These are phyloP conservation scores for Aricia agestis DNA, from an alignment of 1,140 invertebrate genomes.

Conservation along the genomic window DNA sequence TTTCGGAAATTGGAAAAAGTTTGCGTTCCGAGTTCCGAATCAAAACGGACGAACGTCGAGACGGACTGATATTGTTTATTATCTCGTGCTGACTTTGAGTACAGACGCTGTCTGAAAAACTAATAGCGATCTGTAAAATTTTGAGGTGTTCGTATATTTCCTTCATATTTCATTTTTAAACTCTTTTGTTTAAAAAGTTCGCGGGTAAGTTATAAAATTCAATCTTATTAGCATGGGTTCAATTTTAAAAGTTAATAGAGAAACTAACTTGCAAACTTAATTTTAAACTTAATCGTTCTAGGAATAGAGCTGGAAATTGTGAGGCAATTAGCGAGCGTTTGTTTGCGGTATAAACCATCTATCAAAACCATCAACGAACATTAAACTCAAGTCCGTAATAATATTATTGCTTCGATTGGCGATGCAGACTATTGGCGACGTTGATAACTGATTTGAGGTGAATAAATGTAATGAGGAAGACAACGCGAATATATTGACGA, in stretches of 20 bases:
- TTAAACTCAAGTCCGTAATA: neutral
- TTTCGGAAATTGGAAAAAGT: too few relatives aligned
- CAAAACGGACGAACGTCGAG: too few relatives aligned
- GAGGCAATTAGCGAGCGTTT: neutral
- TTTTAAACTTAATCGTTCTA: neutral
- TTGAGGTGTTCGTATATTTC: too few relatives aligned
- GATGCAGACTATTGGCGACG: neutral
- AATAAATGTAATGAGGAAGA: neutral
- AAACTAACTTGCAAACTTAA: neutral
- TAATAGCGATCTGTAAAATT: too few relatives aligned
- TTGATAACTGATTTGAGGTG: neutral
- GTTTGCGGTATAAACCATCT: neutral
- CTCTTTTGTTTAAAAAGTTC: neutral
- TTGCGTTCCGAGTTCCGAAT: too few relatives aligned
- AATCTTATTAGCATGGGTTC: neutral
- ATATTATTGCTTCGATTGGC: neutral
- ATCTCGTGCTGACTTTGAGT: too few relatives aligned
- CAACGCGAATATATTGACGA: too few relatives aligned
- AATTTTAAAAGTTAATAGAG: constrained; percentile 4
- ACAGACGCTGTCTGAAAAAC: too few relatives aligned
- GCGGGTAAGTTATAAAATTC: neutral
- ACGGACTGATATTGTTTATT: too few relatives aligned
- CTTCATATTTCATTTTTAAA: neutral
- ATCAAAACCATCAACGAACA: neutral
- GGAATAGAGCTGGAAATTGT: neutral